Evolutionary conservation across 92 coral and sea anemone species (phyloP).

Genomic region (Palythoa heliodiscus): DNA sequence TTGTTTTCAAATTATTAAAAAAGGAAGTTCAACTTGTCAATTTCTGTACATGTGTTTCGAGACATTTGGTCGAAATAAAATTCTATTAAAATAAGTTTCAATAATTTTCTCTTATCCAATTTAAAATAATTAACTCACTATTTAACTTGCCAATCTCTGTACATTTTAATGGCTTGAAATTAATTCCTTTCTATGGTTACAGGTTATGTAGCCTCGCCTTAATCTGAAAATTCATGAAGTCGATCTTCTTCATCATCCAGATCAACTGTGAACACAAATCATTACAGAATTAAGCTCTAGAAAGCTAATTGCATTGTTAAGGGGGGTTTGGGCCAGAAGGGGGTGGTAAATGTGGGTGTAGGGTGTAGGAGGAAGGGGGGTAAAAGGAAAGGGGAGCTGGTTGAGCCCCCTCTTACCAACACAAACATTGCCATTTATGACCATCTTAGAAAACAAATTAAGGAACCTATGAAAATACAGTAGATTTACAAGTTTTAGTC

Average conservation of each 20-base stretch:
- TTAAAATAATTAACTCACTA: background rate
- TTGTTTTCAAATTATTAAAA: background rate
- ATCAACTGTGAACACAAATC: constrained; percentile 56
- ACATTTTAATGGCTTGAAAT: background rate
- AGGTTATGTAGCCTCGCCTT: constrained; percentile 22
- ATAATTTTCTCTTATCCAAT: background rate
- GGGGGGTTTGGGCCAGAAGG: background rate
- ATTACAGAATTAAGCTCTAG: background rate
- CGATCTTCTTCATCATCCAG: constrained; percentile 67
- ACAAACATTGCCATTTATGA: no score
- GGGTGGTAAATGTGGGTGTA: no score
- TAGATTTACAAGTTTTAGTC: no score
- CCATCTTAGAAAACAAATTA: no score
- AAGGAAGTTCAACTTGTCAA: no score
- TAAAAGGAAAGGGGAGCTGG: no score
- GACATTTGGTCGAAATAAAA: no score
- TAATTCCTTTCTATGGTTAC: background rate
- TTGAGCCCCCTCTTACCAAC: no score
- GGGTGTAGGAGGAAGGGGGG: background rate
- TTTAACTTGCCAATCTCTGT: background rate
- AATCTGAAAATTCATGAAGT: constrained; percentile 66
- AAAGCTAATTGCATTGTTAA: background rate
- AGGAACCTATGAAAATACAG: no score
- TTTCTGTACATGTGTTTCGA: no score
- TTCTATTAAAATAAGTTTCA: background rate